Evolutionary conservation across 2,113 vertebrate species (phyloP).

Genomic region (Epinephelus fuscoguttatus): DNA sequence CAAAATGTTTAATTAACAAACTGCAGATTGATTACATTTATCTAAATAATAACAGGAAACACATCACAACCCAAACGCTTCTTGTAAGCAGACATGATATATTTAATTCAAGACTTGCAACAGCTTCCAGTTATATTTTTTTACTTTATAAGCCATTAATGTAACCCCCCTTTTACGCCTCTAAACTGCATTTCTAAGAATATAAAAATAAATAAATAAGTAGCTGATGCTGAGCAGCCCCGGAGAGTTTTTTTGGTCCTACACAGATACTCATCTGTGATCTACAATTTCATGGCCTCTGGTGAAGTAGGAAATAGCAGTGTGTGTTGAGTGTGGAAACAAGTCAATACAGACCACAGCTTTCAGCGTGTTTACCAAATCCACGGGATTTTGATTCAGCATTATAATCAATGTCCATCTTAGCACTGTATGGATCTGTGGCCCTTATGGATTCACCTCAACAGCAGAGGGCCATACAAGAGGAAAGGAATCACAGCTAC

Average conservation of each 20-base stretch:
- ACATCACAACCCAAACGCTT: neutral
- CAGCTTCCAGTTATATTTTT: neutral
- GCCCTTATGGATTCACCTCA: slow-evolving; percentile 32
- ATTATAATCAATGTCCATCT: slow-evolving; percentile 48
- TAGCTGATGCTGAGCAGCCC: slow-evolving; percentile 3
- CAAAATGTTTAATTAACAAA: neutral
- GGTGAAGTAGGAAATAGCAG: slow-evolving; percentile 55
- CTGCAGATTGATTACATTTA: neutral
- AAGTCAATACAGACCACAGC: slow-evolving; percentile 53
- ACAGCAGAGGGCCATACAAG: neutral
- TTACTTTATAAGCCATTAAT: neutral
- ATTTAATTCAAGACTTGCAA: neutral
- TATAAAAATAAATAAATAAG: slow-evolving; percentile 11
- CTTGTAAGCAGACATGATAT: neutral
- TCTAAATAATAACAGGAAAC: neutral
- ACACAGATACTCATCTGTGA: slow-evolving; percentile 32
- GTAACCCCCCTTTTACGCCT: neutral
- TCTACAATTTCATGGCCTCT: slow-evolving; percentile 45
- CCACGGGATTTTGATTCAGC: slow-evolving; percentile 50
- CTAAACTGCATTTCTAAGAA: neutral
- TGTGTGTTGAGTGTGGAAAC: slow-evolving; percentile 39
- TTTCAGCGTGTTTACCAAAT: slow-evolving; percentile 43
- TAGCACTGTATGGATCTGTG: slow-evolving; percentile 44
- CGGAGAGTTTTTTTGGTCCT: slow-evolving; percentile 20
- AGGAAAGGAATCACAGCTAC: slow-evolving; percentile 8